Base-by-base conservation (phyloP, 2,797 vertebrate species). In the Hozukius guyotensis region DNA sequence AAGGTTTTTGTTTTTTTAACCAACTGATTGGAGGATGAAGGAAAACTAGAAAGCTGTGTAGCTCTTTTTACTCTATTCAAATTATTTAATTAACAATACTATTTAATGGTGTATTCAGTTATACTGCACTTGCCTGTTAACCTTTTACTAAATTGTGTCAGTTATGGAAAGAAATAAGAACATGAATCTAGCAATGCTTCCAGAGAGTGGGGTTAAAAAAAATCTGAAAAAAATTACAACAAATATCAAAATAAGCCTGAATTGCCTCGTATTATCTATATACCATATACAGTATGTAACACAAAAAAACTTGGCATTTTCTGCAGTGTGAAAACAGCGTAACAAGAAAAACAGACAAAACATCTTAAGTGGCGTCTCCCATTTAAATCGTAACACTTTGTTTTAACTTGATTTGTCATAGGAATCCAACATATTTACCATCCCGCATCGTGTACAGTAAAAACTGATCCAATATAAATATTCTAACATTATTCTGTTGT, bases 381-480 rank as follows among this genome's bases (percentile, higher is more conserved):
- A 73, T 92, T 90, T 61, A 73, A 75, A 86, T 85, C 18, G 55
- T 72, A 84, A 91, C 85, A 87, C 80, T 82, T 77, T 65, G 65
- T 81, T 74, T 84, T 74, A 29, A 83, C 59, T 78, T 70, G 80
- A 90, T 89, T 91, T 88, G 72, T 85, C 84, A 75, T 59, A 77
- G 18, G 66, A 87, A 82, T 81, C 55, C 77, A 75, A 85, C 77
- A 75, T 64, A 55, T 75, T 84, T 22, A 57, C 52, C 4, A 13
- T 34, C 64, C 31, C 42, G 25, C 56, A 49, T 72, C 65, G 52
- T 66, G 75, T 87, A 83, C 85, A 89, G 78, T 91, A 90, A 93
- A 94, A 88, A 93, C 80, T 75, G 89, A 88, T 85, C 88, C 80
- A 75, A 84, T 92, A 95, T 93, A 95, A 94, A 95, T 94, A 95